Base-by-base conservation (phyloP, 2,797 vertebrate species). In the Heliangelus exortis region DNA sequence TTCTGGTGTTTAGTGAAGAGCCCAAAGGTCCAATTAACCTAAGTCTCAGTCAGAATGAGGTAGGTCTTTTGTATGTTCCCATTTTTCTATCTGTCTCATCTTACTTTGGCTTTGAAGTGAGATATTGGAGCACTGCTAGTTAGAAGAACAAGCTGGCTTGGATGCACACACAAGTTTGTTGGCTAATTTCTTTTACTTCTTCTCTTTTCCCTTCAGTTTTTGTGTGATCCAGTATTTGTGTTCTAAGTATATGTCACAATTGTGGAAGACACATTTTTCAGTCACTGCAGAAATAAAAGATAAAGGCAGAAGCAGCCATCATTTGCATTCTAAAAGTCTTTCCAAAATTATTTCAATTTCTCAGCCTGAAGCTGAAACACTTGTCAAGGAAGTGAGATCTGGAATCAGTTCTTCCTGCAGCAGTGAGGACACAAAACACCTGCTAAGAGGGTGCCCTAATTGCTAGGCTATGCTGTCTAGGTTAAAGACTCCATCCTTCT, bases 51-150 rank as follows among this genome's bases (percentile, higher is more conserved):
- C 73, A 87, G 63, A 81, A 73, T 29, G 22, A 83, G 31, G 19
- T 20, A 81, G 29, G 21, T 69, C 39, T 26, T 91, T 89, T 76
- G 11, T 57, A 59, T 43, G 6, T 53, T 92, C 41, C 48, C n/a
- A 13, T 63, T 90, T 92, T 81, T 84, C 8, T 43, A 10, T 34
- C 23, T 39, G 16, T 53, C 36, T 22, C 41, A 63, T 87, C 94
- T 91, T 65, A 65, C n/a, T 51, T 87, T 59, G 63, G 28, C 28
- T 89, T 93, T 90, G 75, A 87, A 47, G 62, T 51, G 39, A 68
- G 25, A 50, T 68, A 65, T n/a, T 55, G 67, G 53, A 78, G 48
- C 7, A 21, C 10, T 73, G n/a, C 9, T 73, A 69, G 4, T 3
- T 55, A 59, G 51, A 94, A 67, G 45, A 72, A 20, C 21, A 53